Evolutionary conservation across 2,113 vertebrate species (phyloP).

Genomic region (Cricetomys ansorgei): DNA sequence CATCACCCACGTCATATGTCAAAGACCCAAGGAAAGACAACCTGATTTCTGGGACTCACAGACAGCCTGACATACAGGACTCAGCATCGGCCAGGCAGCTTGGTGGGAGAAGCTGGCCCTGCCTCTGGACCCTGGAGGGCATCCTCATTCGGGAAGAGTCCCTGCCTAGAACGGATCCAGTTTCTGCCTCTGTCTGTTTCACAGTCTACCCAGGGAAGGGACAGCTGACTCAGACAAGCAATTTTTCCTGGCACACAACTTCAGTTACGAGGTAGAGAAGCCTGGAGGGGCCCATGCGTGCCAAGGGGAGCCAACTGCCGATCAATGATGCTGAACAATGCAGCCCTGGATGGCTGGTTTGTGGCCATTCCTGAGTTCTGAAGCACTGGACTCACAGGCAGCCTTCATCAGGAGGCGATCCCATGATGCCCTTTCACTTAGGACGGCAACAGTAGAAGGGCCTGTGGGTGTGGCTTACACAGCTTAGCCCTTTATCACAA

Average conservation of each 20-base stretch:
- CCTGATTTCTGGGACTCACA: not conserved
- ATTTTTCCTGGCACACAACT: constrained; percentile 56
- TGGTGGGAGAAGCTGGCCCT: not conserved
- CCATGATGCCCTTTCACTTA: not conserved
- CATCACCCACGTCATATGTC: constrained; percentile 76
- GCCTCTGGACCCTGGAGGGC: not conserved
- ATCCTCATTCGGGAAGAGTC: not conserved
- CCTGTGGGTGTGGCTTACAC: not conserved
- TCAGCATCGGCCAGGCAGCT: no score
- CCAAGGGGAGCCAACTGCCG: not conserved
- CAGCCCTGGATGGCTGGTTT: constrained; percentile 57
- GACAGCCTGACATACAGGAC: no score
- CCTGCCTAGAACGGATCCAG: constrained; percentile 28
- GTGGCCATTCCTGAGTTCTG: not conserved
- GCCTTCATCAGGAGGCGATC: not conserved
- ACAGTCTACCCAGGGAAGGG: constrained; percentile 8
- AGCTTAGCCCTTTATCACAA: not conserved
- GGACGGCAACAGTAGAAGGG: not conserved
- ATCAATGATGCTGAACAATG: constrained; percentile 50
- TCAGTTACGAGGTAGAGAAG: constrained; percentile 50
- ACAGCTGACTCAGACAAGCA: not conserved
- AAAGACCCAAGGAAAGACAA: constrained; percentile 18
- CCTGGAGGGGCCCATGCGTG: not conserved
- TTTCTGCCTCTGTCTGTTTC: constrained; percentile 49
- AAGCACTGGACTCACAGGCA: not conserved